Base-by-base conservation (phyloP, 2,797 vertebrate species). In the Smutsia gigantea region DNA sequence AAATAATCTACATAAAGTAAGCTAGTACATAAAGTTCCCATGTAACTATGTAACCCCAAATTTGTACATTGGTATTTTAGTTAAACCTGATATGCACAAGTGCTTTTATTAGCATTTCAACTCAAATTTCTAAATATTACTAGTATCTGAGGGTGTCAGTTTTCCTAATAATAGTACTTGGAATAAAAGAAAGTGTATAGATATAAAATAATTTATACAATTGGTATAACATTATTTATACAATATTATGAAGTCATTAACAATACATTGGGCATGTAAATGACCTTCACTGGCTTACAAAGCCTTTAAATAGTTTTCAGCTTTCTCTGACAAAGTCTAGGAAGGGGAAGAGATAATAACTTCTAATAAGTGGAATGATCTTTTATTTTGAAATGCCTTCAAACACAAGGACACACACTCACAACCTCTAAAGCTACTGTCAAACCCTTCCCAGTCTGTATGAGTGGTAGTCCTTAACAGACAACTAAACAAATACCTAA, bases 101-200 rank as follows among this genome's bases (percentile, higher is more conserved):
- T 57, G 23, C 23, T 68, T 92, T 81, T 74, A 63, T 29, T 85
- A 12, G 51, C 27, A 90, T 92, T 90, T 92, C 3, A 66, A 57
- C 34, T 71, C 25, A 72, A 71, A 78, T 66, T 82, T 90, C n/a
- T 93, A 66, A 89, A 77, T 81, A 84, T 90, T 53, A 46, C 18
- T 74, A 29, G n/a, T 88, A 19, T 85, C 12, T 82, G 27, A 61
- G 12, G 15, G 68, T 61, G 14, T 87, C 23, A 90, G 0, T 79
- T 81, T 94, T 77, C 18, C 46, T 81, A 25, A 90, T 91, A 87
- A 90, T 83, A 83, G 42, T 82, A 53, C 27, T 78, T 77, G 19
- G 6, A 68, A 72, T 61, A 61, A 13, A 81, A 75, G 49, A 64
- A 72, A 78, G 39, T 87, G 0, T 7, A 4, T 53, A 61, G 11